Evolutionary conservation across 1,140 invertebrate genomes (phyloP).

Genomic region (Ruditapes philippinarum): DNA sequence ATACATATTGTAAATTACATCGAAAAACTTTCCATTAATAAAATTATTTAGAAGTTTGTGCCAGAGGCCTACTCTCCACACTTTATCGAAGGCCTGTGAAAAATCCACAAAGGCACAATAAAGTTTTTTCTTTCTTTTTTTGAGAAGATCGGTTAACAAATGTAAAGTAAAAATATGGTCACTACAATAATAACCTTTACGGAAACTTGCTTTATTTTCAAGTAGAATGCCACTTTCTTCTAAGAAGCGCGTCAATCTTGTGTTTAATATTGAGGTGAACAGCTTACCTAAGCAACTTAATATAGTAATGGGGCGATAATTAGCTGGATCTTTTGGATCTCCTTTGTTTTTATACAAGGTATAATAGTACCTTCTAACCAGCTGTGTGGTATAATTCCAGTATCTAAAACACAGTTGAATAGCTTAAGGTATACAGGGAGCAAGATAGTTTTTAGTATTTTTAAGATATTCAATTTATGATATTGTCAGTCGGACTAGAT

Average conservation of each 20-base stretch:
- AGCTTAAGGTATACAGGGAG: constrained; percentile 33
- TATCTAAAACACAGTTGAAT: constrained; percentile 35
- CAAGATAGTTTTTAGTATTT: constrained; percentile 21
- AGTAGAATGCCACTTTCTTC: constrained; percentile 5
- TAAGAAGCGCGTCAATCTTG: constrained; percentile 32
- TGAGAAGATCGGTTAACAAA: background rate
- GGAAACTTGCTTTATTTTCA: constrained; percentile 65
- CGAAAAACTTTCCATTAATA: constrained; percentile 25
- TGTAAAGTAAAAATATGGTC: constrained; percentile 56
- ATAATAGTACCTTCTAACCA: constrained; percentile 47
- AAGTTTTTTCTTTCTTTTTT: constrained; percentile 15
- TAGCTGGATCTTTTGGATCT: constrained; percentile 6
- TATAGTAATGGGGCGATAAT: constrained; percentile 64
- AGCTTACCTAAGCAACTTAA: constrained; percentile 66
- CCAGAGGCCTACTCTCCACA: constrained; percentile 27
- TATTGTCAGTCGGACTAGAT: constrained; percentile 10
- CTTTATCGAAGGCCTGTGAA: constrained; percentile 21
- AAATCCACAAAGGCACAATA: constrained; percentile 32
- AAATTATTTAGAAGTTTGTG: constrained; percentile 18
- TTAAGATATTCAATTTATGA: constrained; percentile 46
- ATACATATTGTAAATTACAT: constrained; percentile 28
- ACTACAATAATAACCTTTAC: constrained; percentile 8
- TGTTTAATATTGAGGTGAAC: constrained; percentile 65
- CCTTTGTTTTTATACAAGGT: constrained; percentile 69
- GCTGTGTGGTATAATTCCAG: constrained; percentile 6